These are phyloP conservation scores for Drosophila sordidapex DNA, from an alignment of 2,888 invertebrate genomes.

Conservation along the genomic window DNA sequence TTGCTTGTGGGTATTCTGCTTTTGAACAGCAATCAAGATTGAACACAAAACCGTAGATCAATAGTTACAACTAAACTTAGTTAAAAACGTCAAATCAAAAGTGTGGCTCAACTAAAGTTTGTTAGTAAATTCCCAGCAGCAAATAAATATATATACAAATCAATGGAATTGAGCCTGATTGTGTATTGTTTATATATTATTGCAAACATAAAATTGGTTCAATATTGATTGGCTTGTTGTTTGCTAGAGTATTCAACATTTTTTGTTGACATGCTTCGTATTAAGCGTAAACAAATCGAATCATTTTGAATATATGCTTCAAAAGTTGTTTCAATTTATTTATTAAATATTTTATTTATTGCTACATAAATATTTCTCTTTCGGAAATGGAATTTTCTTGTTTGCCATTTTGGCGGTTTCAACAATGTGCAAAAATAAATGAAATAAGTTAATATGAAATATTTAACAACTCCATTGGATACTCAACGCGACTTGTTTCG, in stretches of 20 bases:
- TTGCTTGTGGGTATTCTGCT: constrained; percentile 4
- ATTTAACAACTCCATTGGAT: constrained; percentile 42
- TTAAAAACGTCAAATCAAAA: constrained; percentile 1
- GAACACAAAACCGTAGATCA: not conserved
- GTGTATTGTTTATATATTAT: not conserved
- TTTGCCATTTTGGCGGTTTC: constrained; percentile 25
- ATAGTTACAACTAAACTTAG: not conserved
- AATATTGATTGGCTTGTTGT: not conserved
- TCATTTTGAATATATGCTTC: constrained; percentile 3
- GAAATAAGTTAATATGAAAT: constrained; percentile 22
- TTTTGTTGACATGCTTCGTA: not conserved
- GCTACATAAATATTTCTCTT: constrained; percentile 13
- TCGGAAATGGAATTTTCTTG: constrained; percentile 23
- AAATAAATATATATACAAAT: not conserved
- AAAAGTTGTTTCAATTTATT: constrained; percentile 7
- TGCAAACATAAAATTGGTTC: not conserved
- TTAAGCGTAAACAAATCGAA: not conserved
- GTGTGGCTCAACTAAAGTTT: not conserved
- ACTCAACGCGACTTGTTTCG: constrained; percentile 1
- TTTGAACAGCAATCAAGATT: constrained; percentile 10
- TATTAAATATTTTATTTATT: constrained; percentile 17
- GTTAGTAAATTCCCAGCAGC: not conserved
- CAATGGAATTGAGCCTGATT: not conserved
- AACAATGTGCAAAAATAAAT: constrained; percentile 31
- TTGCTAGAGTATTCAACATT: not conserved